Conservation (phyloP, 2,113 vertebrate genomes). For the Silurus asotus region DNA sequence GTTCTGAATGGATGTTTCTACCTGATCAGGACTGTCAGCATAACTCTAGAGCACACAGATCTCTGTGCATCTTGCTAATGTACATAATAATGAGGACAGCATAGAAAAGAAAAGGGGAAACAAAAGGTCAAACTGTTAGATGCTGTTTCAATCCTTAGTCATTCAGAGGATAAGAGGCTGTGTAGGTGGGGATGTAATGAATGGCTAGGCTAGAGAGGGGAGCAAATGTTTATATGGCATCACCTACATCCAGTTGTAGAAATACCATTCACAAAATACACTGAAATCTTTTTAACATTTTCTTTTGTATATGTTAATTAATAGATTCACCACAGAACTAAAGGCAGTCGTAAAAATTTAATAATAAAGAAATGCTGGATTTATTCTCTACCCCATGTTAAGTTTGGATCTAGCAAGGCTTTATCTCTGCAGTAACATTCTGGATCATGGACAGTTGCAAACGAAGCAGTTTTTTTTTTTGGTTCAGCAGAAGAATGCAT, state of each 20-base stretch:
- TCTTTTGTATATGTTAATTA: not conserved
- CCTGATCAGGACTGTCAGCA: not conserved
- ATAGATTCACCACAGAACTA: not conserved
- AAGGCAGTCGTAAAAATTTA: not conserved
- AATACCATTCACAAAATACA: not conserved
- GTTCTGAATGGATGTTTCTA: not conserved
- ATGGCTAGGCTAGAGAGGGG: not conserved
- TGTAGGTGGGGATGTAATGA: not conserved
- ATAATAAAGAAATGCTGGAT: not conserved
- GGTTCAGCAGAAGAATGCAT: not conserved
- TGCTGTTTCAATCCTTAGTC: not conserved
- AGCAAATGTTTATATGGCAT: not conserved
- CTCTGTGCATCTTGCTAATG: not conserved
- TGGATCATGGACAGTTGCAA: conserved; percentile 48
- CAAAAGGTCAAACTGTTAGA: not conserved
- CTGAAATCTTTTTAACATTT: not conserved
- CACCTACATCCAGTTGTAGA: not conserved
- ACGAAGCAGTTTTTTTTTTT: conserved; percentile 43
- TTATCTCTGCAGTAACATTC: conserved; percentile 23
- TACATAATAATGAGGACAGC: not conserved
- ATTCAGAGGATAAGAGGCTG: too few species aligned
- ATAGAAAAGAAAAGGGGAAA: not conserved
- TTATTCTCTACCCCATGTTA: not conserved
- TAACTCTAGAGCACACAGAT: not conserved
- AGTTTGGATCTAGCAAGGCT: conserved; percentile 16